phyloP scores from a whole-genome alignment of 2,888 invertebrate genomes.

The Tenthredo livida region DNA sequence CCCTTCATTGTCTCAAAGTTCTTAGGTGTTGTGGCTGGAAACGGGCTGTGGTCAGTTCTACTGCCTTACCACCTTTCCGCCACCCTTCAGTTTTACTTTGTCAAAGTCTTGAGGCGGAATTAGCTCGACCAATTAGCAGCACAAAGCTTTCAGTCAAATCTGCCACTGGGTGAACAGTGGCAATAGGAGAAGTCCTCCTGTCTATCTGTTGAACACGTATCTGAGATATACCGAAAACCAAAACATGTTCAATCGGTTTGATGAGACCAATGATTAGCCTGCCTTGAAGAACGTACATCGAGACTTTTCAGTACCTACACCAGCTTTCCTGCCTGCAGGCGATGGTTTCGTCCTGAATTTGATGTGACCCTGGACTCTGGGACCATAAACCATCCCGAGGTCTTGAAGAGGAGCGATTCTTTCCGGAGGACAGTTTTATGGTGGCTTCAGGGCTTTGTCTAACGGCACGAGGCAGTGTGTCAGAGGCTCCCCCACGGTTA shows the following conservation, averaged over 20 bases:
- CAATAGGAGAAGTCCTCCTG: constrained; percentile 40
- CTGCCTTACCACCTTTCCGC: neutral
- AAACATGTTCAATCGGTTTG: neutral
- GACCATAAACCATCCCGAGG: constrained; percentile 69
- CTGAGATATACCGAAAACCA: neutral
- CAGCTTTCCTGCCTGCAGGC: neutral
- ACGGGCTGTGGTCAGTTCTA: constrained; percentile 31
- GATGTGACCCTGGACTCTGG: constrained; percentile 26
- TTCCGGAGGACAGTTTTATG: constrained; percentile 73
- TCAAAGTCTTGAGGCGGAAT: constrained; percentile 40
- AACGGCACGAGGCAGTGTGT: constrained; percentile 59
- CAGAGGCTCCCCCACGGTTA: constrained; percentile 55
- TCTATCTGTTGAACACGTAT: neutral
- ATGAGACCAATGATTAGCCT: neutral
- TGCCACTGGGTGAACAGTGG: constrained; percentile 2
- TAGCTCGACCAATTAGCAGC: constrained; percentile 43
- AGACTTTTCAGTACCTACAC: neutral
- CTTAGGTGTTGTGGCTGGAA: constrained; percentile 43
- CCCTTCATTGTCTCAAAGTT: constrained; percentile 63
- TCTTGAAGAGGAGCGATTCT: constrained; percentile 55
- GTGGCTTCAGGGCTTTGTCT: constrained; percentile 67
- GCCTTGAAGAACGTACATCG: neutral
- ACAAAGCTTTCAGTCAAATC: constrained; percentile 56
- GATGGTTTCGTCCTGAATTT: neutral
- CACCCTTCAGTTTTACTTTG: constrained; percentile 27